A percentile compares a stretch with the other conserved stretches of the same genome.
These are phyloP conservation scores for Nautilus pompilius DNA, from an alignment of 1,140 invertebrate genomes.

Conservation along the genomic window DNA sequence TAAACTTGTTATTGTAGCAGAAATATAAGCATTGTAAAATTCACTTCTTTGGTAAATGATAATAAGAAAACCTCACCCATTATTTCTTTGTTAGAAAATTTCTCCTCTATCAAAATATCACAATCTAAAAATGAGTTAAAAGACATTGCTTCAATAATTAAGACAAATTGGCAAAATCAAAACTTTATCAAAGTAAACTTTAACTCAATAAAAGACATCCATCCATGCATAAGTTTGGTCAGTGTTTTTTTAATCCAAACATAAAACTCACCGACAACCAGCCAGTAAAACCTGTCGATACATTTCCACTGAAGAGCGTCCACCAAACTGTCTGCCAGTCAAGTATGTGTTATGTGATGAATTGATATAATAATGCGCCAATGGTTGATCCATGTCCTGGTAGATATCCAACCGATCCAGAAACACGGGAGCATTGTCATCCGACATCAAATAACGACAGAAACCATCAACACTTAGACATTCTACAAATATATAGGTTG, in stretches of 20 bases:
- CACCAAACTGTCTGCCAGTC: conserved; percentile 90
- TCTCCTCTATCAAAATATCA: no score
- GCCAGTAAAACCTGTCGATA: conserved; percentile 93
- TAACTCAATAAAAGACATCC: no score
- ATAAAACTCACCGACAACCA: conserved; percentile 75
- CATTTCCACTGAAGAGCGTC: conserved; percentile 94
- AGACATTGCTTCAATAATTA: no score
- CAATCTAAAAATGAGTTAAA: no score
- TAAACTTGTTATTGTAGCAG: no score
- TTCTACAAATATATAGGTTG: conserved; percentile 52
- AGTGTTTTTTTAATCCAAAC: neutral
- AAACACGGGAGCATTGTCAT: conserved; percentile 98
- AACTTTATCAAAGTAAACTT: no score
- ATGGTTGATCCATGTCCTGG: conserved; percentile 96
- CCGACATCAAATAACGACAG: conserved; percentile 96
- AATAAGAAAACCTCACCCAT: no score
- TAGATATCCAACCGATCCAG: conserved; percentile 94
- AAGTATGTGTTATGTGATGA: conserved; percentile 99
- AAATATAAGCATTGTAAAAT: no score
- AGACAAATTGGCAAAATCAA: no score
- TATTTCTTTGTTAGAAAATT: no score
- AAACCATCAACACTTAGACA: conserved; percentile 90
- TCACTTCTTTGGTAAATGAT: no score
- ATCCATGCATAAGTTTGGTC: no score
- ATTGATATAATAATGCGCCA: conserved; percentile 98